Evolutionary conservation across 2,113 vertebrate genomes (phyloP).

Genomic region (Seriola aureovittata): DNA sequence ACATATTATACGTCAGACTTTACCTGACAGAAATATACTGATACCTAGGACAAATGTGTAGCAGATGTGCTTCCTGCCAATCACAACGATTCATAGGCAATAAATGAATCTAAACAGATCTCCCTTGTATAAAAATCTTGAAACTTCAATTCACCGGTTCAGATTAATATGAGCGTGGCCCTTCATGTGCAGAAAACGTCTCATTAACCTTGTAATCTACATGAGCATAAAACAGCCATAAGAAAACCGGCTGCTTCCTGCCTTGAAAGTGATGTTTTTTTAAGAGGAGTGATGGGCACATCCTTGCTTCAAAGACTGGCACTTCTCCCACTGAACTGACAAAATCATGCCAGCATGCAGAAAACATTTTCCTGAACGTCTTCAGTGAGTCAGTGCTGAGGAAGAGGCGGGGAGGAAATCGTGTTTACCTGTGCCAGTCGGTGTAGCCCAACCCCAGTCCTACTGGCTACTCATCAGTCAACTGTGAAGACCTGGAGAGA

Average conservation of each 20-base stretch:
- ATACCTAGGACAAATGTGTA: neutral
- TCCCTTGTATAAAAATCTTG: constrained; percentile 10
- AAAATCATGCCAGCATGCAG: constrained; percentile 20
- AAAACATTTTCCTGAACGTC: constrained; percentile 2
- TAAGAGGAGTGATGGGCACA: neutral
- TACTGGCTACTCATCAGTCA: constrained; percentile 69
- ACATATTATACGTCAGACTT: neutral
- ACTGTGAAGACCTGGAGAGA: constrained; percentile 54
- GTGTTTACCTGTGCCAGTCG: constrained; percentile 74
- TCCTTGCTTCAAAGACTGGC: constrained; percentile 12
- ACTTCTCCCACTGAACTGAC: constrained; percentile 4
- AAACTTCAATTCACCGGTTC: neutral
- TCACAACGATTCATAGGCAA: neutral
- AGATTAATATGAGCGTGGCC: constrained; percentile 13
- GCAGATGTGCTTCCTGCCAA: neutral
- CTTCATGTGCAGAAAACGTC: neutral
- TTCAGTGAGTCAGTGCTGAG: neutral
- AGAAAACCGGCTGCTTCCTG: constrained; percentile 19
- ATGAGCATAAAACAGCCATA: neutral
- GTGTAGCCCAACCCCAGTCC: constrained; percentile 48
- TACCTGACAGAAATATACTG: neutral
- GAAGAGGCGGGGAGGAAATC: neutral
- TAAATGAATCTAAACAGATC: neutral
- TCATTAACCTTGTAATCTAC: constrained; percentile 23
- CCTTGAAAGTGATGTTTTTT: constrained; percentile 21